Evolutionary conservation across 2,888 invertebrate genomes (phyloP).

Genomic region (Spodoptera picta): DNA sequence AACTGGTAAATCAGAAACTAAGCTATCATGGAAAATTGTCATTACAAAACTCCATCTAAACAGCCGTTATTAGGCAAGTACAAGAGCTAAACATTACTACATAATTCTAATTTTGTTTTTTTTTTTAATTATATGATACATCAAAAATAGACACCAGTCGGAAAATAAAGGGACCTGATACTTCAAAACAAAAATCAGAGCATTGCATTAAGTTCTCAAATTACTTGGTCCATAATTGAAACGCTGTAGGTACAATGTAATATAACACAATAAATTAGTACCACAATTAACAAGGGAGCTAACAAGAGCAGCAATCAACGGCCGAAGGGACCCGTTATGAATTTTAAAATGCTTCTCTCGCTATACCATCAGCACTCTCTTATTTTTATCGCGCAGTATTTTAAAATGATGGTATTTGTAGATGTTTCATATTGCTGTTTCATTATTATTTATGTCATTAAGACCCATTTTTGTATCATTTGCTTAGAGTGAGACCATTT

Average conservation of each 20-base stretch:
- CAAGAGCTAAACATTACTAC: too few species aligned
- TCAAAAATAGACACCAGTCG: too few species aligned
- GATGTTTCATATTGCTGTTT: conserved; percentile 1
- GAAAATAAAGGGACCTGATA: too few species aligned
- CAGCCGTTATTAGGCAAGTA: too few species aligned
- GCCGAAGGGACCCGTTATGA: conserved; percentile 48
- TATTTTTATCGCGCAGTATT: conserved; percentile 26
- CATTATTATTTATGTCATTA: conserved; percentile 19
- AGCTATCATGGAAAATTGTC: too few species aligned
- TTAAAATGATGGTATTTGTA: conserved; percentile 33
- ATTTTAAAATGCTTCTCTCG: conserved; percentile 49
- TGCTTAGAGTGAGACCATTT: conserved; percentile 1
- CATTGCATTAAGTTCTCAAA: neutral
- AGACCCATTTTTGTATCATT: conserved; percentile 7
- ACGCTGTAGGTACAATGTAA: conserved; percentile 24
- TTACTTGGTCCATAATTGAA: conserved; percentile 13
- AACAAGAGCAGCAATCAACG: conserved; percentile 56
- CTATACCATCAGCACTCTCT: conserved; percentile 40
- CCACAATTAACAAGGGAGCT: conserved; percentile 44
- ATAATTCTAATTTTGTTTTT: too few species aligned
- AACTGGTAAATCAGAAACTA: too few species aligned
- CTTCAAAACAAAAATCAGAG: too few species aligned
- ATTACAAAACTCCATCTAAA: too few species aligned
- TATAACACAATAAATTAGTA: conserved; percentile 38
- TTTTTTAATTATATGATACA: too few species aligned